Conservation (phyloP, 2,888 invertebrate species). For the Cerastis leucographa region DNA sequence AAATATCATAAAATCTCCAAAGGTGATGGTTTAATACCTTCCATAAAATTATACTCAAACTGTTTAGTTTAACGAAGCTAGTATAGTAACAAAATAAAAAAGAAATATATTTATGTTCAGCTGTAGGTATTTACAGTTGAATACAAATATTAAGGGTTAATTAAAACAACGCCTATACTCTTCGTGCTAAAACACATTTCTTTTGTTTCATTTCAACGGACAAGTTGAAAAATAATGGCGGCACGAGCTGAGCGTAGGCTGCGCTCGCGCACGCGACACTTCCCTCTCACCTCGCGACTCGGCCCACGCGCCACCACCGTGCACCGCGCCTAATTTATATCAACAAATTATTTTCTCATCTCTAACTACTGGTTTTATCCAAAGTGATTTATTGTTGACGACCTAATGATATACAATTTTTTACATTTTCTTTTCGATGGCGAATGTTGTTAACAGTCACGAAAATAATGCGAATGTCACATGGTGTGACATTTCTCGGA, state of each 20-base stretch:
- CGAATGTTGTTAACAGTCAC: constrained; percentile 62
- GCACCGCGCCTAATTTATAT: constrained; percentile 80
- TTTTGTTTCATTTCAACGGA: constrained; percentile 79
- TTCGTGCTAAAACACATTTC: constrained; percentile 65
- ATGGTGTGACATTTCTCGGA: constrained; percentile 75
- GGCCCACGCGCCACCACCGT: constrained; percentile 77
- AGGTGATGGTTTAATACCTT: constrained; percentile 41
- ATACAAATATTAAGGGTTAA: constrained; percentile 54
- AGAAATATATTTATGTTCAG: constrained; percentile 10
- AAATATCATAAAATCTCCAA: constrained; percentile 45
- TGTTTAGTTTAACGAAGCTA: constrained; percentile 23
- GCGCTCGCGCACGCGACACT: constrained; percentile 83
- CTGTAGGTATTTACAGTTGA: constrained; percentile 40
- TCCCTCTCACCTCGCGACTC: constrained; percentile 79
- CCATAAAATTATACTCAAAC: constrained; percentile 41
- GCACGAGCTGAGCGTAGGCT: constrained; percentile 83
- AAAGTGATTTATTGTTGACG: constrained; percentile 74
- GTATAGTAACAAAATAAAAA: constrained; percentile 18
- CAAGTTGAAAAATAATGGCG: constrained; percentile 80
- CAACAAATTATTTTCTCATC: constrained; percentile 86
- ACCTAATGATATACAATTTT: constrained; percentile 64
- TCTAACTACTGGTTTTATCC: constrained; percentile 85
- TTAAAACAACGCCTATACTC: constrained; percentile 60
- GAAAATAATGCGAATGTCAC: constrained; percentile 74
- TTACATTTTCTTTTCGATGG: constrained; percentile 65